These are phyloP conservation scores for Gadopsis bispinosus DNA, from an alignment of 2,797 vertebrate species.

Conservation along the genomic window DNA sequence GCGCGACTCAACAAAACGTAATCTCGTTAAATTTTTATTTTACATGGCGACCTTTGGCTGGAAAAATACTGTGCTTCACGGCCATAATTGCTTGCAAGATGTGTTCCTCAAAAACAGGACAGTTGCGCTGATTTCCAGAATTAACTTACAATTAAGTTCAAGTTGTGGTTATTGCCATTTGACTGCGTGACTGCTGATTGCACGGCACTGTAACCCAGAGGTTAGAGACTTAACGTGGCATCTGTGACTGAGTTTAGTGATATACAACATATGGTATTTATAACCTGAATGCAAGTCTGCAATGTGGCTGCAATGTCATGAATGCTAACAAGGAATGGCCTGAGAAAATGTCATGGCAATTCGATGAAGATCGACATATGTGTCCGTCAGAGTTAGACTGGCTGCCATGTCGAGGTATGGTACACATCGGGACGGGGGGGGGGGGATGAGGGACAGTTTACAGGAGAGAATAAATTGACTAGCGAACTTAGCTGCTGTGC, in stretches of 20 bases:
- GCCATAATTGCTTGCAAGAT: not conserved
- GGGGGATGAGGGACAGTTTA: slow-evolving; percentile 63
- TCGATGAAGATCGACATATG: slow-evolving; percentile 31
- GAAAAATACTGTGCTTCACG: not conserved
- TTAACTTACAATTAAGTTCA: not conserved
- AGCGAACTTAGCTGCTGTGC: slow-evolving; percentile 47
- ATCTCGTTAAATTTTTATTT: not conserved
- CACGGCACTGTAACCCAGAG: not conserved
- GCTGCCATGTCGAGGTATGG: slow-evolving; percentile 32
- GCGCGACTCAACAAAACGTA: not conserved
- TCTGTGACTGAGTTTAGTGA: slow-evolving; percentile 15
- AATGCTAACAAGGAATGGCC: slow-evolving; percentile 68
- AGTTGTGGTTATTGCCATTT: slow-evolving; percentile 3
- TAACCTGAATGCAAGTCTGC: slow-evolving; percentile 37
- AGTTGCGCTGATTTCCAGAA: not conserved
- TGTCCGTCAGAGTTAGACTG: slow-evolving; percentile 44
- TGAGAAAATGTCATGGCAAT: slow-evolving; percentile 47
- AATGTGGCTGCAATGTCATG: slow-evolving; percentile 62
- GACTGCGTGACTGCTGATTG: slow-evolving; percentile 13
- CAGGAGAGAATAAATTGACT: slow-evolving; percentile 59
- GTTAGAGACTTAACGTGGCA: not conserved
- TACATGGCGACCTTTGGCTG: not conserved
- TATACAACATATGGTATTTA: slow-evolving; percentile 35
- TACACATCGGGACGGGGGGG: slow-evolving; percentile 13
- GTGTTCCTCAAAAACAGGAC: not conserved